Evolutionary conservation across 2,113 vertebrate genomes (phyloP).

Genomic region (Macrotus californicus): DNA sequence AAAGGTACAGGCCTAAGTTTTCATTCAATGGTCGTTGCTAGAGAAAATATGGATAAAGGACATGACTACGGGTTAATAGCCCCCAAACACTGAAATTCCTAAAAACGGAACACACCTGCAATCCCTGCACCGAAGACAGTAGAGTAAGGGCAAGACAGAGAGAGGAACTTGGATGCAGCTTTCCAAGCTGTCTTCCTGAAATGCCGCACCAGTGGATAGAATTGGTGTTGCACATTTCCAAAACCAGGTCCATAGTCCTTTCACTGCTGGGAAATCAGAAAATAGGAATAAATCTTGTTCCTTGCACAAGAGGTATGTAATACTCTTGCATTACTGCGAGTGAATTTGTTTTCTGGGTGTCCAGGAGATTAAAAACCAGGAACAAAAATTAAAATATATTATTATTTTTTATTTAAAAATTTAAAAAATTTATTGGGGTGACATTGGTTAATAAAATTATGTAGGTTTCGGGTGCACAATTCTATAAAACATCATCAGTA

Average conservation of each 20-base stretch:
- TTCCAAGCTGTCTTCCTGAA: constrained; percentile 94
- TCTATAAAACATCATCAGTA: too few species aligned
- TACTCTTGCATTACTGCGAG: not conserved
- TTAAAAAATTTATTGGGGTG: too few species aligned
- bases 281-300: constrained; percentile 61
- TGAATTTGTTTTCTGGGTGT: constrained; percentile 22
- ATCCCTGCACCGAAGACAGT: constrained; percentile 92
- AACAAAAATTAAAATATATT: not conserved
- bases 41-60: not conserved
- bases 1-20: constrained; percentile 46
- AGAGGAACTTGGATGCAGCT: constrained; percentile 90
- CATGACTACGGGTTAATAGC: not conserved
- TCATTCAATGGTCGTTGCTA: constrained; percentile 22
- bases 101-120: constrained; percentile 84
- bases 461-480: too few species aligned
- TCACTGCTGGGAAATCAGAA: constrained; percentile 84
- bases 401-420: not conserved
- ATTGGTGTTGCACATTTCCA: constrained; percentile 97
- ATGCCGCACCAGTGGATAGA: constrained; percentile 97
- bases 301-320: not conserved
- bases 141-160: constrained; percentile 92
- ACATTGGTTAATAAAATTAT: too few species aligned
- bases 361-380: constrained; percentile 8
- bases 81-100: not conserved
- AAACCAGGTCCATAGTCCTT: constrained; percentile 96